Base-by-base conservation (phyloP, 2,797 vertebrate species). In the Anniella stebbinsi region DNA sequence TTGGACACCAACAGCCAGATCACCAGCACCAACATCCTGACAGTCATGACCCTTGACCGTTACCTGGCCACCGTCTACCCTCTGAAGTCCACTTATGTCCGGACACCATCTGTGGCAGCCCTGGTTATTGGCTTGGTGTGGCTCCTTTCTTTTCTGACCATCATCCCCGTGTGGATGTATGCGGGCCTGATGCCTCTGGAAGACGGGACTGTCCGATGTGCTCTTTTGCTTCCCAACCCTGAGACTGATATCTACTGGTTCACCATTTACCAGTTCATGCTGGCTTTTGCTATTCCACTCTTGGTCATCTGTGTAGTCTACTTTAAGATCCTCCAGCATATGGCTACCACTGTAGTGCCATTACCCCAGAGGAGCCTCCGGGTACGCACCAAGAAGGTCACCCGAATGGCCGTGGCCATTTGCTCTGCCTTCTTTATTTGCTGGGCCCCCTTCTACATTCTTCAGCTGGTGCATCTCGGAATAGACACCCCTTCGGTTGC, bases 1-100 rank as follows among this genome's bases (percentile, higher is more conserved):
- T 95, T 98, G 4, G 98, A 98, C 96, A 98, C 98, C n/a, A 98
- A 98, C 94, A 98, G 98, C 92, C 98, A 98, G 95, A 98, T 98
- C 9, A 98, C 98, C 80, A 98, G 98, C 92, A 98, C 98, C 36
- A 98, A 98, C 93, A 98, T 98, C 94, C 97, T 98, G 70, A 98
- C 98, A 0, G 98, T 97, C 9, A 98, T 98, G 98, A 98, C 98
- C 0, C 92, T 98, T 1, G 98, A 98, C 88, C 98, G 98, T 1
- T 98, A 98, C 95, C 91, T 98, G 93, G 98, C 98, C 0, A 98
- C 97, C 0, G 98, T 98, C 45, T 96, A 98, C 77, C 98, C 98
- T n/a, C 98, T 98, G 38, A 98, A 97, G 88, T 98, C 98, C 80
- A 97, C 98, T 89, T 97, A 97, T 0, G 33, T 98, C 4, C 98